Base-by-base conservation (phyloP, 2,888 invertebrate species). In the Mythimna impura region DNA sequence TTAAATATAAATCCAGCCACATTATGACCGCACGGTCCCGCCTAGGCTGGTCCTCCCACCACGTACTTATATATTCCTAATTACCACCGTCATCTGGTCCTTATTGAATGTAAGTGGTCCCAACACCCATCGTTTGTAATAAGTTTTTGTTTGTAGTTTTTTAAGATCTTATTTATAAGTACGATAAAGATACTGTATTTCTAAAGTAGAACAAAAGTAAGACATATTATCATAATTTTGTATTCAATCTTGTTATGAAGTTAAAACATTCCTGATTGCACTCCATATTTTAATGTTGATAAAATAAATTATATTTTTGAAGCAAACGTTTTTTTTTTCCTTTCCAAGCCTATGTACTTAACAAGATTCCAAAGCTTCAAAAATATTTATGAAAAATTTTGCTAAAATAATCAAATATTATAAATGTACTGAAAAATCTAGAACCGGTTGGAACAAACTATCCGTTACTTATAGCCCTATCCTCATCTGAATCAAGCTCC, bases 221-320 rank as follows among this genome's bases (percentile, higher is more conserved):
- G 78, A 70, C 58, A 69, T 78, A 78, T 62, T 74, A 83, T 85
- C 47, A 72, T 82, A 81, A 74, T 84, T 82, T 85, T 83, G 73
- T 86, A 78, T 75, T 55, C 67, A 75, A 81, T 82, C 81, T 80
- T 84, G 83, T 88, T 87, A 87, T 83, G 71, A 85, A 81, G 76
- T 86, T 76, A 66, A 30, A 73, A 85, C 87, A 88, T 88, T 88
- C 87, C 87, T 61, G 66, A 83, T 75, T 72, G 70, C 85, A 86
- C 84, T 86, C 82, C 85, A 82, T 88, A 78, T 81, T 80, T 74
- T 72, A 66, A 81, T 82, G 81, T 86, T 86, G 76, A 80, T 80
- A 63, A 55, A 88, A 87, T 80, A 88, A 85, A 88, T 87, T 80
- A 85, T 87, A 82, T 82, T 77, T 78, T 80, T 54, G 55, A 25